Base-by-base conservation (phyloP, 2,888 invertebrate genomes). In the Tineola bisselliella region DNA sequence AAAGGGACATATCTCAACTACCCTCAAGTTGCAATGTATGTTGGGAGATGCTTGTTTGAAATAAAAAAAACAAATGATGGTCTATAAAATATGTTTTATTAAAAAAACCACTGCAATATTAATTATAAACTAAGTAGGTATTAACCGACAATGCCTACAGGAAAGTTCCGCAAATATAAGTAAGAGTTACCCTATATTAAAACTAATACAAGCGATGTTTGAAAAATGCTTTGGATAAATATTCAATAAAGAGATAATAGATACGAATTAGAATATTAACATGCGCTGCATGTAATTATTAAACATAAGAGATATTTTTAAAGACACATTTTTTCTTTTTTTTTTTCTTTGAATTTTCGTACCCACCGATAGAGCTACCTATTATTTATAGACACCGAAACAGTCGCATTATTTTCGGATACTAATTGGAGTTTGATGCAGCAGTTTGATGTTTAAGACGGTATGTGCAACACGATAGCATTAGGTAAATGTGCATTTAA, bases 1-100 rank as follows among this genome's bases (percentile, higher is more conserved):
- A n/a, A n/a, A n/a, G n/a, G n/a, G n/a, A n/a, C n/a, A n/a, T n/a
- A n/a, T n/a, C n/a, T n/a, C n/a, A 13, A 13, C 44, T 44, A 44
- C 15, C 44, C 15, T 52, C 11, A 52, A 52, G 17, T 52, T 52
- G 19, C 52, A 44, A 44, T 2, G 8, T 8, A n/a, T 52, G 15
- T 52, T 17, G 1, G 4, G 12, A 12, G 5, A 4, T 5, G 52
- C 8, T 19, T 4, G 13, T 15, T 13, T 25, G 25, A 56, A 74
- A 73, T 71, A 69, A 48, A 76, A 75, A 74, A 76, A 75, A 74
- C 66, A 67, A 58, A 62, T 61, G 54, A 17, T 61, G 77, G 82
- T 82, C 83, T 84, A 83, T 84, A 86, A 87, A 84, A 84, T 79
- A 79, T 74, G 25, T 80, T 86, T 84, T 79, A 79, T 79, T 82